Base-by-base conservation (phyloP, 2,888 invertebrate genomes). In the Fragum fragum region DNA sequence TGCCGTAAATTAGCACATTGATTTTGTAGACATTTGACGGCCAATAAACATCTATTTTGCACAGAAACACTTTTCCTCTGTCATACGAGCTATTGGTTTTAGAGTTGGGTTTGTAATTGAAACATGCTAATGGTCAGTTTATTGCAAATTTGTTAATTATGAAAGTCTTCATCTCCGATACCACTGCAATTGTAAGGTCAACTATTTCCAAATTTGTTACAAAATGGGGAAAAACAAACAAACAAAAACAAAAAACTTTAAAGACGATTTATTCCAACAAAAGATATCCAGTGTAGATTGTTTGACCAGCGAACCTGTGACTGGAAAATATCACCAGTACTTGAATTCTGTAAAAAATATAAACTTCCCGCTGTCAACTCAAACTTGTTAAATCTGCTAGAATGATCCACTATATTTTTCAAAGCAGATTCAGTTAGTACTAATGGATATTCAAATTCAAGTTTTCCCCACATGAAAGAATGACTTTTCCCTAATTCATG, bases 371-470 rank as follows among this genome's bases (percentile, higher is more conserved):
- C 47, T 47, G 47, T 47, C 47, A 80, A 18, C 14, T 71, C 52
- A 52, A 70, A 81, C 23, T 21, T 74, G 18, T 61, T 53, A 57
- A 77, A 81, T 28, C 28, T 39, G n/a, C 9, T 47, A 16, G 77
- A 66, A 53, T 72, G 75, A 29, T 59, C 32, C 3, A 81, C 32
- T 26, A 81, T 74, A 5, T 16, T 59, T 5, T 57, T n/a, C 18
- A 77, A 26, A 23, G 59, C 57, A 32, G 32, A 16, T 26, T 42
- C 32, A 47, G 1, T 63, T 14, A 59, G n/a, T n/a, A 18, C 57
- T 29, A 72, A 32, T 53, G 36, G 66, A n/a, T 47, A 14, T 18
- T 66, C 55, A 72, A 80, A 80, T 36, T 75, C 76, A 77, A 77
- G 72, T 6, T 63, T 47, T 23, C 36, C 59, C 75, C 72, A 80